Conservation (phyloP, 2,888 invertebrate species). For the Acanthosoma haemorrhoidale region DNA sequence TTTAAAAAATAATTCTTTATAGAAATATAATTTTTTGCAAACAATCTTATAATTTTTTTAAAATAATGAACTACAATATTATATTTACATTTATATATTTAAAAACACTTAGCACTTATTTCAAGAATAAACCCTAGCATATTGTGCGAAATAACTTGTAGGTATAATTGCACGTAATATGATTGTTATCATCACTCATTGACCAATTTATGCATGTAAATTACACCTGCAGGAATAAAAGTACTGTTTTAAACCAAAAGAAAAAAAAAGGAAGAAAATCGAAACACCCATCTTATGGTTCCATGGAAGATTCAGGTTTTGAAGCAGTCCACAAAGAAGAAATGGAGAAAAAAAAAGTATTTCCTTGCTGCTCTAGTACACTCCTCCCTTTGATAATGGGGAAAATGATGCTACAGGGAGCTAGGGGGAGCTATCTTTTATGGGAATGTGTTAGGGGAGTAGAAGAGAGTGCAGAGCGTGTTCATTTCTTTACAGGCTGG, state of each 20-base stretch:
- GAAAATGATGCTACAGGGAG: not conserved
- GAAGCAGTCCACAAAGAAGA: not conserved
- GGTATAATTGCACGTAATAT: not conserved
- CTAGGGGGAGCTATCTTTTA: not conserved
- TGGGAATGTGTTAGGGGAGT: not conserved
- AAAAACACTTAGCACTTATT: not conserved
- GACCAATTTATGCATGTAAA: not conserved
- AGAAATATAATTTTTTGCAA: slow-evolving; percentile 2
- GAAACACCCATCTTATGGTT: not conserved
- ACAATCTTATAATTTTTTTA: not conserved
- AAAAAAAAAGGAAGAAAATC: not conserved
- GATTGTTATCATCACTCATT: not conserved
- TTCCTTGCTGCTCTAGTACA: not conserved
- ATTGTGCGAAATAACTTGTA: not conserved
- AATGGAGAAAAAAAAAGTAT: not conserved
- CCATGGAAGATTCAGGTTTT: not conserved
- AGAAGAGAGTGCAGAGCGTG: slow-evolving; percentile 1
- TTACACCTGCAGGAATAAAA: not conserved
- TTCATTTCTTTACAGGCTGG: not conserved
- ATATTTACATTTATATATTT: slow-evolving; percentile 2
- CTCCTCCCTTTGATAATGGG: not conserved
- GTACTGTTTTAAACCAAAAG: not conserved
- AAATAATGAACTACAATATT: not conserved
- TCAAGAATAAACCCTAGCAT: not conserved
- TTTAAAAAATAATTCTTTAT: not conserved